Evolutionary conservation across 2,113 vertebrate species (phyloP), one percentile per base, ranked within the genome.

Genomic region (Opisthocomus hoazin): DNA sequence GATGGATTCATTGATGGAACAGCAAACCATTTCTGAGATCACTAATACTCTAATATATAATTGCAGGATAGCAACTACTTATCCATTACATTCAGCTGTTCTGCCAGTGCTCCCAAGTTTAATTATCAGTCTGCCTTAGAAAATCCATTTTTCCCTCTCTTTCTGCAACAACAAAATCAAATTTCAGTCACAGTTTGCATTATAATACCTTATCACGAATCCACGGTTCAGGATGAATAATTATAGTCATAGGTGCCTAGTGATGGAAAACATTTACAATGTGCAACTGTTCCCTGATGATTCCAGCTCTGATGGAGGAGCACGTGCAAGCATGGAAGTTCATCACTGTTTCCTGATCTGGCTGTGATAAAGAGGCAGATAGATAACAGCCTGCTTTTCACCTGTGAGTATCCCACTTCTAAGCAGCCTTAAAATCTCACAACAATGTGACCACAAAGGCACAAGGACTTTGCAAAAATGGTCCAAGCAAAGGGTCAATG

Each of bases 71-170:
- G 83, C 77, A 93, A 87, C 91, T 97, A 96, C 90, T 97, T 97
- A 96, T 93, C 94, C 96, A 88, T 96, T 96, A 89, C 84, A 87
- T 91, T 97, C 76, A 89, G 68, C 89, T 95, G 39, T 84, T 82
- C 93, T 96, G 91, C 87, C 64, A 94, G 91, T 71, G 64, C 64
- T 96, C 85, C 88, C 6, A n/a, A 96, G 82, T 96, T 97, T 95
- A 96, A 97, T 97, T 97, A 97, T 69, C 88, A 96, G 45, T 78
- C 87, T 97, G 80, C 57, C 71, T 78, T 73, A 96, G 63, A 97
- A 97, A 96, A 96, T 82, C 78, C n/a, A 82, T 94, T 97, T 97
- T 93, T n/a, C 50, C 66, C 39, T 66, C 78, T 90, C 74, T 96
- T 96, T 94, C 83, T 93, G 34, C 65, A 95, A 71, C 21, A 93